Base-by-base conservation (phyloP, 2,113 vertebrate species). In the Channa maculata region DNA sequence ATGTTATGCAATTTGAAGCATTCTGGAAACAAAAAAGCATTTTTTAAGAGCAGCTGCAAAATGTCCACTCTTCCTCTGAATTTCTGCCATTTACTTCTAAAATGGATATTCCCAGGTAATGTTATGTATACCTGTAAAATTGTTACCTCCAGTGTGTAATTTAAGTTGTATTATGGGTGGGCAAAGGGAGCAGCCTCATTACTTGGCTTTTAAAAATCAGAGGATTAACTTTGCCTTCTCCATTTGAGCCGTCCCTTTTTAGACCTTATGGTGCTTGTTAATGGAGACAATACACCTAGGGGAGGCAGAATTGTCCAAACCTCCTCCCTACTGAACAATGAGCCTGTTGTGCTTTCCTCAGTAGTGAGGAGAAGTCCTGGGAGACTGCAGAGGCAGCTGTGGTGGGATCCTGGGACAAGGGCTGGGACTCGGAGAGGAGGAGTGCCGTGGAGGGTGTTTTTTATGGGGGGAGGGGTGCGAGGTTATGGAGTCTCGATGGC, bases 321-420 rank as follows among this genome's bases (percentile, higher is more conserved):
- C 90, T 88, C 79, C 86, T 82, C 78, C 85, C 80, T 69, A 39
- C 54, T 53, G 87, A 89, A 94, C 93, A 95, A 95, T 95, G 92
- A 90, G 83, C 82, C 92, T 88, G 92, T 93, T 94, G 90, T 94
- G 86, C 87, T 86, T 86, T 86, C 85, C 84, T 87, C 88, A 79
- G 88, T 79, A 79, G 83, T 84, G 82, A 86, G 79, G 75, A 85
- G 79, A 78, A 82, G 90, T 91, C 91, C 92, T 92, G 90, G 86
- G 92, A 93, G 92, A 92, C 88, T 44, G 77, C 69, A 77, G 84
- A 83, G 90, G 91, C 94, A 94, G 93, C 93, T 94, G 92, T 89
- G 89, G 85, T 85, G 91, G 80, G 90, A 91, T 89, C 91, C 76
- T 61, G 74, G 83, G 87, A 90, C 86, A 80, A 82, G 85, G 77